A percentile compares a stretch with the other conserved stretches of the same genome.
Evolutionary conservation across 2,888 invertebrate genomes (phyloP).

Genomic region (Latrodectus hesperus): DNA sequence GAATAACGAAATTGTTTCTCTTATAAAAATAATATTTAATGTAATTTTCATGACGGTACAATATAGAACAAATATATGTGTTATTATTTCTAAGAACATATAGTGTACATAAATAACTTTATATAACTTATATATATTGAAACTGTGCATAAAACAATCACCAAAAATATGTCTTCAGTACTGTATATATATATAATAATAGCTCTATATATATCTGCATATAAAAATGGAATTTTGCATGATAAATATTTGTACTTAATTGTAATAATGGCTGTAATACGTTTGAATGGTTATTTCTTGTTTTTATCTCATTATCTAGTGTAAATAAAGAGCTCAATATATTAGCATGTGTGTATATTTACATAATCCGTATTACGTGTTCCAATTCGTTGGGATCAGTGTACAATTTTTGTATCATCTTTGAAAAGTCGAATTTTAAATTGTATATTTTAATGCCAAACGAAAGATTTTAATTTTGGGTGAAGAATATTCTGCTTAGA

Average conservation of each 20-base stretch:
- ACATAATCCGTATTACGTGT: background rate
- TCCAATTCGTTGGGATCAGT: background rate
- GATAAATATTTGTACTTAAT: no score
- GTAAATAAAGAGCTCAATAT: conserved; percentile 3
- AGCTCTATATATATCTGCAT: no score
- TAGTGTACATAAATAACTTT: conserved; percentile 16
- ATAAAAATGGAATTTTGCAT: no score
- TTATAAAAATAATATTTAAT: no score
- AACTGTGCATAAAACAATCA: conserved; percentile 42
- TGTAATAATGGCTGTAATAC: no score
- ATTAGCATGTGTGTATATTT: conserved; percentile 3
- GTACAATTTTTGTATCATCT: conserved; percentile 5
- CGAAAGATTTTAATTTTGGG: background rate
- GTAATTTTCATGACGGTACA: no score
- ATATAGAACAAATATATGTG: no score
- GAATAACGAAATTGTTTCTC: no score
- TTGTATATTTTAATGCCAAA: background rate
- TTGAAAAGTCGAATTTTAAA: background rate
- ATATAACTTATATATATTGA: conserved; percentile 21
- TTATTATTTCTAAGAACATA: background rate
- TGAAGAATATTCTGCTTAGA: background rate
- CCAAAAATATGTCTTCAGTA: conserved; percentile 20
- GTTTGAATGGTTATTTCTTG: no score
- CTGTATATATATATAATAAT: conserved; percentile 17
- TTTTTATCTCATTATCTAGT: background rate